phyloP scores from a whole-genome alignment of 2,113 vertebrate genomes.

The Progne subis region DNA sequence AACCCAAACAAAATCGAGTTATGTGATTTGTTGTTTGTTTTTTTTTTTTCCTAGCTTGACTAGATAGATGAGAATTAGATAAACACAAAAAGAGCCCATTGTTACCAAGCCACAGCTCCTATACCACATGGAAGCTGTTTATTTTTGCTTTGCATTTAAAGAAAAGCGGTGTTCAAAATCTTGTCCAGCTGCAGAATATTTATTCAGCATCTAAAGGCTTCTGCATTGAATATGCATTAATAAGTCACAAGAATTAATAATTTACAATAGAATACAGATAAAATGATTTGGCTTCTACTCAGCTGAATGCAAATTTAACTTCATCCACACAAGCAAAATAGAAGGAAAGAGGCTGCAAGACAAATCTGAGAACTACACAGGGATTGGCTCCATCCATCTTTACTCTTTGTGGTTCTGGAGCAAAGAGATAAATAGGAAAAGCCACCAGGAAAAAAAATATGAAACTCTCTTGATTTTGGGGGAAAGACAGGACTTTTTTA shows the following conservation, averaged over 20 bases:
- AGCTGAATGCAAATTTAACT: neutral
- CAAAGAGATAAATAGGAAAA: neutral
- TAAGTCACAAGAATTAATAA: constrained; percentile 32
- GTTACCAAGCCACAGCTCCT: neutral
- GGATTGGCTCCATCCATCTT: neutral
- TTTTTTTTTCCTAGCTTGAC: neutral
- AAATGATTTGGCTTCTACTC: neutral
- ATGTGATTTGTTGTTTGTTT: no score
- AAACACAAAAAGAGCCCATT: neutral
- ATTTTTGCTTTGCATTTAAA: neutral
- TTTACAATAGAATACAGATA: constrained; percentile 7
- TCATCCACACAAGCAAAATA: neutral
- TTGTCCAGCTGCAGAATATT: neutral
- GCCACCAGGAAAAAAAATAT: neutral
- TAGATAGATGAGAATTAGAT: neutral
- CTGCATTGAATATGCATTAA: neutral
- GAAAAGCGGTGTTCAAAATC: neutral
- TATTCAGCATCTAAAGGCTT: neutral
- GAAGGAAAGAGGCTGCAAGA: neutral
- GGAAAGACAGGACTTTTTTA: neutral
- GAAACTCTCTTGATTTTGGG: neutral
- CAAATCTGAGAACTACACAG: neutral
- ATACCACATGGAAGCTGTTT: neutral
- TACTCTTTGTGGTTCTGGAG: neutral
- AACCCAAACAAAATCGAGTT: neutral